phyloP scores from a whole-genome alignment of 2,113 vertebrate genomes.

The Morone saxatilis region DNA sequence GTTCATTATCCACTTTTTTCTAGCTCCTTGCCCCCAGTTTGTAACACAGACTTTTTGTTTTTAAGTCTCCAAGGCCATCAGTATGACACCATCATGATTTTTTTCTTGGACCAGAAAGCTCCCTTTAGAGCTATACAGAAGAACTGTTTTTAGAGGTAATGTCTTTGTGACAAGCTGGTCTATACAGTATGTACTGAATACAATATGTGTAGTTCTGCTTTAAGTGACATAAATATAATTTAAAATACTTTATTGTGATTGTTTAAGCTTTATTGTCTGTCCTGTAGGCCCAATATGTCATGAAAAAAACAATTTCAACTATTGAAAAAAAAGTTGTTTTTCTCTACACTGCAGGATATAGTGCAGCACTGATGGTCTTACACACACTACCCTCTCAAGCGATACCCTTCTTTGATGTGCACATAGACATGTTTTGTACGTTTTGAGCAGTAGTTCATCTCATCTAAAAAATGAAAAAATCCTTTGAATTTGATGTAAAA shows the following conservation, averaged over 20 bases:
- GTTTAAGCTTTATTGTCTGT: neutral
- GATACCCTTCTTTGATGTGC: constrained; percentile 65
- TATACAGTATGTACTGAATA: neutral
- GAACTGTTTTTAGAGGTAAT: neutral
- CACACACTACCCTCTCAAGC: constrained; percentile 14
- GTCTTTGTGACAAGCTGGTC: neutral
- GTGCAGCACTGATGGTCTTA: constrained; percentile 12
- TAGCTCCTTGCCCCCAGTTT: neutral
- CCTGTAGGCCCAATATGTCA: neutral
- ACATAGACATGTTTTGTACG: constrained; percentile 46
- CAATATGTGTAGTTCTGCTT: neutral
- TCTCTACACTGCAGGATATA: neutral
- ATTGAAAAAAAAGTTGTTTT: neutral
- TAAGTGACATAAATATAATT: neutral
- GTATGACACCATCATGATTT: neutral
- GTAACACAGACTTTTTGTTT: neutral
- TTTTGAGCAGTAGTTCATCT: constrained; percentile 28
- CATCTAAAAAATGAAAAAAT: constrained; percentile 51
- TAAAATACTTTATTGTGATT: neutral
- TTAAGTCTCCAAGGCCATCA: neutral
- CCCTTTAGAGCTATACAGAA: neutral
- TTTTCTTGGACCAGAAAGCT: neutral
- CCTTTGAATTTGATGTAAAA: constrained; percentile 65
- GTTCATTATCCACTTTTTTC: neutral
- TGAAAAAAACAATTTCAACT: neutral